Base-by-base conservation (phyloP, 2,888 invertebrate genomes). In the Amaurobius ferox region DNA sequence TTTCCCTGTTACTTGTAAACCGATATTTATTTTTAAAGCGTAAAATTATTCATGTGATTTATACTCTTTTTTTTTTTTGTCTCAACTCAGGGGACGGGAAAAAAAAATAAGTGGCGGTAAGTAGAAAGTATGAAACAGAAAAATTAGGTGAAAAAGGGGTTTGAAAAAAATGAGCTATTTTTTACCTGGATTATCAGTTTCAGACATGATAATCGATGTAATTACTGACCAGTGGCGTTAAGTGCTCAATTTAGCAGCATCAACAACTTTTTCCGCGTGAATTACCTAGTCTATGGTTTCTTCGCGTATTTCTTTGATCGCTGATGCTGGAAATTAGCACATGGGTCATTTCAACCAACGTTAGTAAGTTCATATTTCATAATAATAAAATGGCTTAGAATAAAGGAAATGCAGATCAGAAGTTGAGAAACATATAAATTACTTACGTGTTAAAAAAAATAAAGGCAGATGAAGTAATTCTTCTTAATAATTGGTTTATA, bases 121-220 rank as follows among this genome's bases (percentile, higher is more conserved):
- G 6, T 44, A 16, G 2, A 44, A 9, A 44, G 6, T 16, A 7
- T 16, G 44, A 16, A 44, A 44, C 30, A 39, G 35, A 35, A 32
- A 39, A 13, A 35, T 32, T n/a, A 19, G 19, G 13, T 48, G 16
- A 23, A 64, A 64, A 62, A 29, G 35, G 16, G 30, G 11, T n/a
- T 28, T 28, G 30, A 26, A 30, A 19, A 71, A 11, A 1, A 48
- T 26, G 48, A 28, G 44, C 64, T 62, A 79, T 79, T 79, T 79
- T 79, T 79, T 40, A 48, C n/a, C 32, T 5, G 2, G 44, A 67
- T 74, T 72, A 81, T 81, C 81, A 30, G 62, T 81, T 81, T 76
- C 26, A 44, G 81, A 81, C 74, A 74, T 76, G 81, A 74, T 81
- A 81, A 81, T 81, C 26, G 29, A 13, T 68, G 32, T 74, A 81